phyloP scores from a whole-genome alignment of 2,113 vertebrate species.

The Oryctolagus cuniculus region DNA sequence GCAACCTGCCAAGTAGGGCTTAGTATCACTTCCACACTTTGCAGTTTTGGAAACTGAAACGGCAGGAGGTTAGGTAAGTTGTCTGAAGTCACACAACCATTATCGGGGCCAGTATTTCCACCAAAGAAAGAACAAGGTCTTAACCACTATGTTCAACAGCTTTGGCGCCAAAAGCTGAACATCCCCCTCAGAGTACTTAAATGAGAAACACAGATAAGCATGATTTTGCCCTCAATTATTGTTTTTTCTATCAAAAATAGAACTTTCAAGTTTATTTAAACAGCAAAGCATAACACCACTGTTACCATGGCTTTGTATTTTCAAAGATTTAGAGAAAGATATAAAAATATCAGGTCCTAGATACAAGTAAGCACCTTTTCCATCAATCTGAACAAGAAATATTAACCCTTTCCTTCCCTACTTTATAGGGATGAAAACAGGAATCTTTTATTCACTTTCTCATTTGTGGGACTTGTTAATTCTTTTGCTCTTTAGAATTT shows the following conservation, averaged over 20 bases:
- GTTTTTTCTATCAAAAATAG: conserved; percentile 77
- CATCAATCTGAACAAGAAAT: not conserved
- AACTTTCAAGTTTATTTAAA: conserved; percentile 77
- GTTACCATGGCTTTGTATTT: conserved; percentile 72
- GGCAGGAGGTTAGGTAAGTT: conserved; percentile 14
- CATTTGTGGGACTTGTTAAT: not conserved
- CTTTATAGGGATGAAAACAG: not conserved
- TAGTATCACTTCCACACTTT: not conserved
- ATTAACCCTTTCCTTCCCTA: conserved; percentile 43
- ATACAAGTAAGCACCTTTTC: conserved; percentile 48
- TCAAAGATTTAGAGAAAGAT: conserved; percentile 65
- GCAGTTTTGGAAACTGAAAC: conserved; percentile 7
- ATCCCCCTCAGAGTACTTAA: conserved; percentile 52
- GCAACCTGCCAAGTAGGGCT: not conserved
- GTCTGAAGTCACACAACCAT: not conserved
- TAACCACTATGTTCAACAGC: not conserved
- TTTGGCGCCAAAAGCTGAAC: conserved; percentile 40
- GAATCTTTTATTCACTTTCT: not conserved
- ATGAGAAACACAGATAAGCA: conserved; percentile 61
- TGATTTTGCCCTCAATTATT: conserved; percentile 57
- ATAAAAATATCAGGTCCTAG: conserved; percentile 65
- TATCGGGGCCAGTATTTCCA: conserved; percentile 43
- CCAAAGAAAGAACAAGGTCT: conserved; percentile 27
- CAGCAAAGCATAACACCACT: conserved; percentile 65
- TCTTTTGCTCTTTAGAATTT: not conserved